Evolutionary conservation across 2,888 invertebrate species (phyloP).

Genomic region (Mesorhabditis spiculigera): DNA sequence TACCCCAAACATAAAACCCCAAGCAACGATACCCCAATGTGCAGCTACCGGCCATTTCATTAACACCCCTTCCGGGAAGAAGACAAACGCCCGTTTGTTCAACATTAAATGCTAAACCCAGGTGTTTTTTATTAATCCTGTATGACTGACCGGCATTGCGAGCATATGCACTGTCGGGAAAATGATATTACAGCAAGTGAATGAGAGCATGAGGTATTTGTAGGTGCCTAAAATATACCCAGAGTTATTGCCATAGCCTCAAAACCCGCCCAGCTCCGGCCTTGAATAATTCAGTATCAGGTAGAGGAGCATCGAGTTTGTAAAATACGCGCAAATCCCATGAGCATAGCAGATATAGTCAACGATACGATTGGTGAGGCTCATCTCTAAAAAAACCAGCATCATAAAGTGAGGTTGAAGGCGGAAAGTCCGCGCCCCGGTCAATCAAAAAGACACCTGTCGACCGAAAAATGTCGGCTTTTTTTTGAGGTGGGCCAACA

Average conservation of each 20-base stretch:
- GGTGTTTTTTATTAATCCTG: neutral
- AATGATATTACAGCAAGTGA: neutral
- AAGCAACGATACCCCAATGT: neutral
- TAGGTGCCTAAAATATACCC: neutral
- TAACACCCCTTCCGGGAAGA: neutral
- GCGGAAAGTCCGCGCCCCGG: too few species aligned
- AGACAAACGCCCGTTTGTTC: neutral
- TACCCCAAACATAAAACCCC: slow-evolving; percentile 5
- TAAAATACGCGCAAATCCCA: neutral
- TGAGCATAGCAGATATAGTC: neutral
- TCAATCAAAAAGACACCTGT: too few species aligned
- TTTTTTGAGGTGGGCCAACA: too few species aligned
- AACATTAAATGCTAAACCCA: neutral
- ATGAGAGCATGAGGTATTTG: neutral
- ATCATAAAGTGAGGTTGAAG: too few species aligned
- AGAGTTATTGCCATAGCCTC: neutral
- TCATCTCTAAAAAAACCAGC: too few species aligned
- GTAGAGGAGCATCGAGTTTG: neutral
- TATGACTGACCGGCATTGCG: neutral
- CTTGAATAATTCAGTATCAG: neutral
- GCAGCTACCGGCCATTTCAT: neutral
- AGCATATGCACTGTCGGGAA: neutral
- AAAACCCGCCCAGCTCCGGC: neutral
- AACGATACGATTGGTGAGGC: too few species aligned
- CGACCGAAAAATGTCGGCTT: too few species aligned